Percentiles rank a stretch among this genome's conserved stretches.
Conservation (phyloP, 2,797 vertebrate genomes). For the Macrochelys suwanniensis region DNA sequence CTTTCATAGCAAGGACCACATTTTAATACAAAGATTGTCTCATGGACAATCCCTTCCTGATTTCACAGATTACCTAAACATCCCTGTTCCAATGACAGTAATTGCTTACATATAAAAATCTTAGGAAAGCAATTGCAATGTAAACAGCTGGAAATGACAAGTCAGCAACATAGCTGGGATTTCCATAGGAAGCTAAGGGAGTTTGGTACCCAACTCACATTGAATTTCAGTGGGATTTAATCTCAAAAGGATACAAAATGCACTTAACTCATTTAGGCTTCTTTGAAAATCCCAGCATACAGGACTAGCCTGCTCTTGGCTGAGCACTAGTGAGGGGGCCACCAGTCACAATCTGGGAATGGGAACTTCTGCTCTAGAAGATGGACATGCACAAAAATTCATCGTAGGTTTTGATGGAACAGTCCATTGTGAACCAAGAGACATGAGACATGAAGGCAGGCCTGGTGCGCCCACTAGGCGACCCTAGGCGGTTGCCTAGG, state of each 20-base stretch:
- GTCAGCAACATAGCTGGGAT: neutral
- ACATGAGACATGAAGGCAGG: neutral
- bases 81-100: neutral
- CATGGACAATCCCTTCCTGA: neutral
- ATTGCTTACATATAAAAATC: neutral
- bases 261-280: neutral
- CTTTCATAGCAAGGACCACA: neutral
- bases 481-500: too few species aligned
- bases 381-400: neutral
- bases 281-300: neutral
- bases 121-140: constrained; percentile 8
- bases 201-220: neutral
- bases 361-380: neutral
- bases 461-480: too few species aligned
- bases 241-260: neutral
- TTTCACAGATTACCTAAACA: neutral
- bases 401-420: neutral
- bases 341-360: neutral
- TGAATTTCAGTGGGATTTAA: neutral
- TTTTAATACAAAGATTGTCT: neutral
- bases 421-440: constrained; percentile 37
- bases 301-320: neutral
- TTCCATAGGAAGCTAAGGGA: neutral
- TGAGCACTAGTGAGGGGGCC: neutral
- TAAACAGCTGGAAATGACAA: neutral